These are phyloP conservation scores for Apaloderma vittatum DNA, from an alignment of 2,113 vertebrate genomes.

Conservation along the genomic window DNA sequence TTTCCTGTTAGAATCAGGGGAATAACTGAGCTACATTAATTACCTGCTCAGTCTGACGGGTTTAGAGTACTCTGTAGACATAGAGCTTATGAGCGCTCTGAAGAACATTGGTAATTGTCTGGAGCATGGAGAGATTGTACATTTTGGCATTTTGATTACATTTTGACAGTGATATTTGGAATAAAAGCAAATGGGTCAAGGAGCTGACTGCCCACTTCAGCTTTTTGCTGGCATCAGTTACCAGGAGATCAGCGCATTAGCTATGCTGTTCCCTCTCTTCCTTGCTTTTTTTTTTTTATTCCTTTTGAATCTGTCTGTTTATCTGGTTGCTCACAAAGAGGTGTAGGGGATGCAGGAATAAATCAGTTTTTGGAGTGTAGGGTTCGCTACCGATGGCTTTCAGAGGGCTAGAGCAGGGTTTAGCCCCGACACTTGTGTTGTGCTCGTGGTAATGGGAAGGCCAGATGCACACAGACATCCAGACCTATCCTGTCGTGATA, in stretches of 20 bases:
- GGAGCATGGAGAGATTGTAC: neutral
- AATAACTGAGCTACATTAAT: neutral
- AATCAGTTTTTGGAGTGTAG: neutral
- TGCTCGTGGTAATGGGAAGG: neutral
- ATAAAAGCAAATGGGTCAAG: neutral
- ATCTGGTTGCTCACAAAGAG: neutral
- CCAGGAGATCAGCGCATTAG: neutral
- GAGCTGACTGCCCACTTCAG: neutral
- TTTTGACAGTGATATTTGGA: neutral
- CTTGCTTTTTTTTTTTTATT: neutral
- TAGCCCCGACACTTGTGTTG: fast-evolving
- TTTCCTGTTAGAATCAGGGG: slow-evolving; percentile 39
- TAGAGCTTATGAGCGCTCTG: neutral
- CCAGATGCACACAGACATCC: neutral
- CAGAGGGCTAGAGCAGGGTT: neutral
- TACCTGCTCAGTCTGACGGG: neutral
- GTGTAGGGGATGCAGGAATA: neutral
- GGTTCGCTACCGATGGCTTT: neutral
- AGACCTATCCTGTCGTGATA: fast-evolving
- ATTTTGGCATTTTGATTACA: neutral
- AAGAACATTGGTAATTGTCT: fast-evolving
- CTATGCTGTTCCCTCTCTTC: neutral
- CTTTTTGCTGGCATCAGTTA: neutral
- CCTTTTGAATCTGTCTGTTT: neutral
- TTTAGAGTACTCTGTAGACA: neutral